Evolutionary conservation across 2,888 invertebrate species (phyloP).

Genomic region (Tetanocera ferruginea): DNA sequence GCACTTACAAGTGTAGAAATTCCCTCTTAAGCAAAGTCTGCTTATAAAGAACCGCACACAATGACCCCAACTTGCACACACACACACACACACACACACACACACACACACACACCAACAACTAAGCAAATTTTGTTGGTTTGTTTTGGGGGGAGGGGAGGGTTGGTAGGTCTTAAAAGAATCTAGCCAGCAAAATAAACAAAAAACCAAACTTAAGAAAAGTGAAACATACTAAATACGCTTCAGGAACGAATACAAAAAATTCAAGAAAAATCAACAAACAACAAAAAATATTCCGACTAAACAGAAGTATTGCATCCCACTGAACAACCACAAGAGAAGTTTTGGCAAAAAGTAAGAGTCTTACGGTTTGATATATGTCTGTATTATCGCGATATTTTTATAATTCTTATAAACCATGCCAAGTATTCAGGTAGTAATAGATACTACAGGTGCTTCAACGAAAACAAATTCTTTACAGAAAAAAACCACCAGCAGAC

Average conservation of each 20-base stretch:
- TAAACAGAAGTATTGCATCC: constrained; percentile 17
- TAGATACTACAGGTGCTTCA: no score
- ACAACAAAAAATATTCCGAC: constrained; percentile 20
- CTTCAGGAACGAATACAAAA: not conserved
- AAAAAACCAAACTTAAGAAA: constrained; percentile 8
- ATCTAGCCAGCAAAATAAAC: not conserved
- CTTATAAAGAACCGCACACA: constrained; percentile 25
- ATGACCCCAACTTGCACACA: constrained; percentile 24
- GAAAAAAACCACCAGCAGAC: no score
- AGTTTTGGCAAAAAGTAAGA: no score
- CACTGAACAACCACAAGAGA: no score
- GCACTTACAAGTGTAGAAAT: constrained; percentile 27
- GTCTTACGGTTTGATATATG: no score
- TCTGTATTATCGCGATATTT: no score
- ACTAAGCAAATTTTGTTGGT: not conserved
- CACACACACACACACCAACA: not conserved
- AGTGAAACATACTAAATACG: constrained; percentile 14
- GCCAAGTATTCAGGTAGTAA: no score
- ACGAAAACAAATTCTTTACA: no score
- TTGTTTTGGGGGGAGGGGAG: not conserved
- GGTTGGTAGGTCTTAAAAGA: not conserved
- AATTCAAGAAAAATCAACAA: constrained; percentile 11
- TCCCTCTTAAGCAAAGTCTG: constrained; percentile 11
- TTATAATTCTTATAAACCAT: no score
- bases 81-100: constrained; percentile 27